Base-by-base conservation (phyloP, 1,140 invertebrate species). In the Euura lappo region DNA sequence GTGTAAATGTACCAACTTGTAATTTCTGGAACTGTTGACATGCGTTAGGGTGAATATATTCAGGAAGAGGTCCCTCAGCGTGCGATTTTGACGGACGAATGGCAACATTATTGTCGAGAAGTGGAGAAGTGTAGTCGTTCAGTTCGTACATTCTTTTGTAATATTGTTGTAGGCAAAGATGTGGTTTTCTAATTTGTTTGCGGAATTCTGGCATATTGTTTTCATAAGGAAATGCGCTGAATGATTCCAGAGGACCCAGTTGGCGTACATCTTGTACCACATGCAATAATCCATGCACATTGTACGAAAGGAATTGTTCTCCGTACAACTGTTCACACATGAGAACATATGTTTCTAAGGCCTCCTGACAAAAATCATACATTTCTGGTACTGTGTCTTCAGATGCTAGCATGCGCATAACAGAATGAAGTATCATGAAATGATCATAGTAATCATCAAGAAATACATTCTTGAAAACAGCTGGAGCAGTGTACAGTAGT, bases 101-200 rank as follows among this genome's bases (percentile, higher is more conserved):
- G 28, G 28, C 28, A 28, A 28, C 28, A 28, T 28, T 28, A 28
- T 47, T 51, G 45, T 70, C 28, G 5, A 28, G 6, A 47, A n/a
- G 44, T 28, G 11, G n/a, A 51, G 42, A 10, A 70, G 11, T 51
- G 8, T 28, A 45, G 13, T 28, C 47, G 6, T 47, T 28, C 43
- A 44, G 77, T 72, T 85, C 81, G 45, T 69, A 43, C 42, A 81
- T 68, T 78, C 81, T 74, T 47, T 79, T 76, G 44, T 45, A 68
- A 10, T 79, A 66, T 72, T 68, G 65, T 47, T 68, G 65, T 43
- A 68, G 64, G 7, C 11, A 42, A 7, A 45, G 66, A 47, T 68
- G 13, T 11, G 71, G 71, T n/a, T 72, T 68, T 46, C 71, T 66
- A 68, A 65, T 46, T 10, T 6, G 10, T 68, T 72, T 45, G 2